Conservation (phyloP, 2,888 invertebrate genomes). For the Platypus cylindrus region DNA sequence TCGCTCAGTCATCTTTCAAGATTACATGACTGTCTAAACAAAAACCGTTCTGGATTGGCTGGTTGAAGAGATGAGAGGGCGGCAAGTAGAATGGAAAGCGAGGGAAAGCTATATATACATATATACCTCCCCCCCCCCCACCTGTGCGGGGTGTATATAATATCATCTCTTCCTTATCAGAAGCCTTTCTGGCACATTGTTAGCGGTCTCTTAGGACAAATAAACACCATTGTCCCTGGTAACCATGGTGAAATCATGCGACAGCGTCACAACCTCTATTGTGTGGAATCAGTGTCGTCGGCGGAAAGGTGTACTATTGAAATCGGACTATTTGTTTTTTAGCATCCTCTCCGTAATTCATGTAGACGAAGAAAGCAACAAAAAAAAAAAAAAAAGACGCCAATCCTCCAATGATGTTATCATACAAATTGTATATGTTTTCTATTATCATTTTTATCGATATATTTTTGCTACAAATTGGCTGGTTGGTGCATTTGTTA, state of each 20-base stretch:
- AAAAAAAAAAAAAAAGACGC: no score
- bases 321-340: neutral
- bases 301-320: neutral
- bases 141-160: no score
- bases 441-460: no score
- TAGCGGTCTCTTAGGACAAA: conserved; percentile 39
- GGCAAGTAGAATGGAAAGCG: conserved; percentile 7
- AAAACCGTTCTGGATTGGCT: conserved; percentile 25
- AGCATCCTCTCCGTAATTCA: neutral
- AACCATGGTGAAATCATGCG: conserved; percentile 39
- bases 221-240: conserved; percentile 40
- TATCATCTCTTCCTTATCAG: conserved; percentile 38
- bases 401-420: no score
- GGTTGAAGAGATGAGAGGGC: conserved; percentile 1
- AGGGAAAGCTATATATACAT: no score
- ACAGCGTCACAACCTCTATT: conserved; percentile 28
- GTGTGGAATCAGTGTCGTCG: neutral
- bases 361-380: neutral
- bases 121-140: conserved; percentile 7
- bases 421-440: no score
- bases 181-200: conserved; percentile 37
- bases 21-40: conserved; percentile 21
- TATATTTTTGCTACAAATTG: conserved; percentile 2
- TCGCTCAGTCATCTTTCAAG: conserved; percentile 12
- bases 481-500: no score